phyloP scores from a whole-genome alignment of 2,888 invertebrate species.

The Phlogophora meticulosa region DNA sequence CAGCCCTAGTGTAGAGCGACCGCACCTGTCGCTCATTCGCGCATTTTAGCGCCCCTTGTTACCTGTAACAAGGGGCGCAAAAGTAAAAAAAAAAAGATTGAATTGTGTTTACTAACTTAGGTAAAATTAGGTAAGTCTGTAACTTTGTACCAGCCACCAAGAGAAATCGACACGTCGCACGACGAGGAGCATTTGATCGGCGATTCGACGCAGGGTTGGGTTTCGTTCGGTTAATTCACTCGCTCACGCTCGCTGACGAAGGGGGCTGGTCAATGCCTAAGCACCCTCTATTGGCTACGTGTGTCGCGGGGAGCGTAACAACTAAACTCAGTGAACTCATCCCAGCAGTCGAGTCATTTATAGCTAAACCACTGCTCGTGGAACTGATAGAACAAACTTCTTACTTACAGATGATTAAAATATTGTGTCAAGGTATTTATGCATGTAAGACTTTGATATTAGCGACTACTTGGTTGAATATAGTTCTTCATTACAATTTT shows the following conservation, averaged over 20 bases:
- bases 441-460: not conserved
- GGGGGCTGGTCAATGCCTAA: not conserved
- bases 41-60: too few relatives aligned
- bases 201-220: not conserved
- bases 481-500: not conserved
- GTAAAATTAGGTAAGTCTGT: too few relatives aligned
- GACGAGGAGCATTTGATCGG: too few relatives aligned
- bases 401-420: constrained; percentile 1
- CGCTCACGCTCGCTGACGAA: not conserved
- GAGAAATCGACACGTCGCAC: not conserved
- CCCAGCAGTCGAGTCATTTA: not conserved
- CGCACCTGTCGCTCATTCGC: too few relatives aligned
- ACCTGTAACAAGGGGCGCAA: too few relatives aligned
- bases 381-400: not conserved
- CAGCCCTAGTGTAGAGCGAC: too few relatives aligned
- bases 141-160: not conserved
- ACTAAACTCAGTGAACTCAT: constrained; percentile 23
- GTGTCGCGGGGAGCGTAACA: not conserved
- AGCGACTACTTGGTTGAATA: too few relatives aligned
- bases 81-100: too few relatives aligned
- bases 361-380: not conserved
- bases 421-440: not conserved
- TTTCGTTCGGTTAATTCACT: constrained; percentile 18
- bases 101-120: too few relatives aligned
- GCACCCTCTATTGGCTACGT: constrained; percentile 4